Base-by-base conservation (phyloP, 2,797 vertebrate genomes). In the Luscinia luscinia region DNA sequence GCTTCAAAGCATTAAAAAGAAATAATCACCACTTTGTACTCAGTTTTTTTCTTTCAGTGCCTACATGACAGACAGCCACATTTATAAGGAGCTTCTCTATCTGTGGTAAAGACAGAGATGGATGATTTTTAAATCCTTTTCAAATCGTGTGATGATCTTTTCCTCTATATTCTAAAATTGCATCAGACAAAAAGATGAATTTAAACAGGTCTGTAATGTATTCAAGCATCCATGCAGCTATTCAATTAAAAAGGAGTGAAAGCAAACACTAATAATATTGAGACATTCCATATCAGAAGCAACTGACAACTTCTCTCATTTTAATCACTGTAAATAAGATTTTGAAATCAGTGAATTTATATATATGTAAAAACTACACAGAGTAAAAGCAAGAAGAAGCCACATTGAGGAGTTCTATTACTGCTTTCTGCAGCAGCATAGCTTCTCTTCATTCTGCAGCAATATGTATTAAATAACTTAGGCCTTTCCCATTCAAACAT, bases 1-100 rank as follows among this genome's bases (percentile, higher is more conserved):
- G 24, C 54, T 92, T 73, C 91, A 96, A 95, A 94, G 80, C 79
- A 81, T 84, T 89, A 86, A 89, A 94, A 95, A 85, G 61, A 96
- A 95, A 96, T 92, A 88, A 81, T 94, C 90, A 67, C 13, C 51
- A 27, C 78, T 81, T 96, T 96, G 80, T 90, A 64, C 38, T 94
- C 36, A 21, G 30, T 91, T 89, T 87, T 91, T 91, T 94, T 73
- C 46, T 79, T 87, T 84, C 62, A 89, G 9, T 17, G 32, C 21
- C 76, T 62, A 75, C 78, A 69, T 82, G 90, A 95, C 86, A 95
- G 81, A 94, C 81, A 91, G 62, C 72, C 51, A 93, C 22, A 0
- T 62, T 95, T 89, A 84, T 94, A 66, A 77, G 41, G 62, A 89
- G 46, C 43, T 89, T 85, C 66, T 90, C 62, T 85, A 38, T 58